Base-by-base conservation (phyloP, 2,113 vertebrate species). In the Gobiocypris rarus region DNA sequence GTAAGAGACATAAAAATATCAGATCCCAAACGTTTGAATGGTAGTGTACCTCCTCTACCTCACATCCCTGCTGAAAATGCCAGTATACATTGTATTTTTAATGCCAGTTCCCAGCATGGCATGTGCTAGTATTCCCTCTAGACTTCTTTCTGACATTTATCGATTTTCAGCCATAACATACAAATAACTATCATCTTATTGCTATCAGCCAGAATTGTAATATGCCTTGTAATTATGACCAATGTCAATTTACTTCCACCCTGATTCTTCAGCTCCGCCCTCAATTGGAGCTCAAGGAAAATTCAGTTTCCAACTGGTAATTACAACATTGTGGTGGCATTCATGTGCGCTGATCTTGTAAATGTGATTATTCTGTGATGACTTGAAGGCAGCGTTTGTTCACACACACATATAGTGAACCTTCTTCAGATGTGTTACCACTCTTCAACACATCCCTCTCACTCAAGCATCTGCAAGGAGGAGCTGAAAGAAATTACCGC, bases 401-500 rank as follows among this genome's bases (percentile, higher is more conserved):
- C 76, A 26, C n/a, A 43, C n/a, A n/a, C 54, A 63, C 38, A 61
- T 59, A 43, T 63, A 79, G 56, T 43, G 2, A 38, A 79, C 56
- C 38, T 28, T 9, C n/a, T 43, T 79, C n/a, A 63, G 58, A 79
- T 45, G 56, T 43, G 56, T 41, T 61, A 43, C 6, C 56, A 61
- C 76, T 45, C 56, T 26, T 79, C n/a, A 79, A 79, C 76, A 79
- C 76, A 77, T 43, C 54, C 58, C 56, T 79, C 76, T 79, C 76
- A 24, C 76, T 79, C 56, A 26, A 61, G 38, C 76, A 78, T 78
- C 76, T 78, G 56, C 76, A 63, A 79, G 76, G 76, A 63, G 76
- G 56, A 79, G 38, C 38, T 61, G 56, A 78, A 75, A 26, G 61
- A 43, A 78, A 63, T 28, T 79, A 79, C 56, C 14, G 38, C 9